Evolutionary conservation across 2,888 invertebrate species (phyloP).

Genomic region (Pristionchus entomophagus): DNA sequence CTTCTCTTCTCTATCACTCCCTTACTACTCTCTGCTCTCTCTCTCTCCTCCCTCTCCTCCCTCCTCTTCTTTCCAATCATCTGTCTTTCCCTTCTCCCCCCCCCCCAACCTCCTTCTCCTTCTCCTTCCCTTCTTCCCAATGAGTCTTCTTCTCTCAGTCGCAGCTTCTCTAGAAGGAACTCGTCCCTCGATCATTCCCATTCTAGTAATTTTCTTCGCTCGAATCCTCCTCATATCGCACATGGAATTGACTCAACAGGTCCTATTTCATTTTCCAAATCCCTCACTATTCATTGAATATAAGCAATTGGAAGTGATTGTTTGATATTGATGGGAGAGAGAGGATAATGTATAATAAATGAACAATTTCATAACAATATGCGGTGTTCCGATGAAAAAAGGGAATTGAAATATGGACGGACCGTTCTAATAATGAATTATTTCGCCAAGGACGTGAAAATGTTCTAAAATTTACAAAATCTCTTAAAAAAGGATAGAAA

Average conservation of each 20-base stretch:
- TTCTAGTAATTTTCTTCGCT: slow-evolving; percentile 45
- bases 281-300: no score
- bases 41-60: slow-evolving; percentile 12
- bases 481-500: no score
- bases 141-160: slow-evolving; percentile 21
- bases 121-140: background rate
- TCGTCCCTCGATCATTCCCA: slow-evolving; percentile 47
- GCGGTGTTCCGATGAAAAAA: no score
- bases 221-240: slow-evolving; percentile 44
- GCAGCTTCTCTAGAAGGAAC: slow-evolving; percentile 23
- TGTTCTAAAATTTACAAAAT: no score
- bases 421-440: no score
- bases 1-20: slow-evolving; percentile 7
- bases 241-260: slow-evolving; percentile 29
- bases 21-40: slow-evolving; percentile 26
- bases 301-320: no score
- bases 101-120: background rate
- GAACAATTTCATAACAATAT: no score
- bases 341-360: no score
- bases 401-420: no score
- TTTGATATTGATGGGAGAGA: no score
- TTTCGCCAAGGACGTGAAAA: no score
- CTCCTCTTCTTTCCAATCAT: background rate
- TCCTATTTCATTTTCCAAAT: background rate
- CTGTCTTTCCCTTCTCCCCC: background rate